These are phyloP conservation scores for Eufriesea mexicana DNA, from an alignment of 1,140 invertebrate species.

Conservation along the genomic window DNA sequence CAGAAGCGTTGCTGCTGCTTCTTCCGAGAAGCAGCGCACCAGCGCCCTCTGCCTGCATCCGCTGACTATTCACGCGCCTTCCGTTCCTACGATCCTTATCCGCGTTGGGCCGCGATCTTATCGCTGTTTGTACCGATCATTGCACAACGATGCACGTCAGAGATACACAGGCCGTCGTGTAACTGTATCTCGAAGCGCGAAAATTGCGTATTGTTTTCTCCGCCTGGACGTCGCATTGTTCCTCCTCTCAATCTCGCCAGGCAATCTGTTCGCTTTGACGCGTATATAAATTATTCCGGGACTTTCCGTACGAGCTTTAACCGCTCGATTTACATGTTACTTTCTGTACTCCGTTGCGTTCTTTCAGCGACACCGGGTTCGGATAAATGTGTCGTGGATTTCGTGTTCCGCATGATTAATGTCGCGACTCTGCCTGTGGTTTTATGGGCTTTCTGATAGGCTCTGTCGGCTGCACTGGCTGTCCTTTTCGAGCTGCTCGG, in stretches of 20 bases:
- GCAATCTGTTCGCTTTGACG: constrained; percentile 6
- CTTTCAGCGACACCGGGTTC: not conserved
- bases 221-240: not conserved
- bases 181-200: constrained; percentile 22
- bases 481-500: too few relatives aligned
- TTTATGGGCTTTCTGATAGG: not conserved
- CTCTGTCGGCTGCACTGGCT: not conserved
- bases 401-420: not conserved
- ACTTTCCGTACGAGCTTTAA: not conserved
- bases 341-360: not conserved
- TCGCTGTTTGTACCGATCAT: constrained; percentile 47
- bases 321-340: not conserved
- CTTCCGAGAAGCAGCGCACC: constrained; percentile 41
- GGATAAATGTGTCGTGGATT: not conserved
- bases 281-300: not conserved
- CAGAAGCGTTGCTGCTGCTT: constrained; percentile 35
- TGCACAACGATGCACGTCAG: constrained; percentile 30
- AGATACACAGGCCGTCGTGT: not conserved
- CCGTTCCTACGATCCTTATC: constrained; percentile 38
- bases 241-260: not conserved
- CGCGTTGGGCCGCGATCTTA: constrained; percentile 25
- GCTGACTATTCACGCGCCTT: constrained; percentile 39
- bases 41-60: not conserved
- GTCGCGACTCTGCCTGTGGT: not conserved
- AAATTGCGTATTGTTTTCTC: constrained; percentile 15